Percentiles rank a stretch among this genome's conserved stretches.
Evolutionary conservation across 2,888 invertebrate species (phyloP).

Genomic region (Thumatha senex): DNA sequence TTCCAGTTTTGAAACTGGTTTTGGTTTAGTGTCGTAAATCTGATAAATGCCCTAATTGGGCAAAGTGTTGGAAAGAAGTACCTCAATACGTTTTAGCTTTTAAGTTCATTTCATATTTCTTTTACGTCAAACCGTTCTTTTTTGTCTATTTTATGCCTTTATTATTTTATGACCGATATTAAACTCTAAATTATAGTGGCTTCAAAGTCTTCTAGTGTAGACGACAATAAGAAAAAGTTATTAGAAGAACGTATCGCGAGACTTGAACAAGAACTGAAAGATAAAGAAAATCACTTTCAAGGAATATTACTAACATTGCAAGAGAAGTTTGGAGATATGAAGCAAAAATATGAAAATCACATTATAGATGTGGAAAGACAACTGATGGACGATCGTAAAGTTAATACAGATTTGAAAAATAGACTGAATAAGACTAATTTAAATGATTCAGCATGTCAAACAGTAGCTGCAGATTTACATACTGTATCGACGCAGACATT

Average conservation of each 20-base stretch:
- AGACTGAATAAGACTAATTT: slow-evolving; percentile 71
- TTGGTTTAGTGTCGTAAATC: too few species aligned
- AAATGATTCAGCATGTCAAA: slow-evolving; percentile 74
- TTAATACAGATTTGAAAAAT: slow-evolving; percentile 79
- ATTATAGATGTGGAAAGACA: slow-evolving; percentile 89
- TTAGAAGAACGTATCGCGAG: slow-evolving; percentile 88
- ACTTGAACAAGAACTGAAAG: slow-evolving; percentile 87
- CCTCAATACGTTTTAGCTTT: too few species aligned
- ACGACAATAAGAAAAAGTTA: slow-evolving; percentile 83
- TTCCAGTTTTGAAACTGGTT: too few species aligned
- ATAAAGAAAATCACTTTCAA: slow-evolving; percentile 88
- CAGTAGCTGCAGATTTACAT: slow-evolving; percentile 57
- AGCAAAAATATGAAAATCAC: slow-evolving; percentile 89
- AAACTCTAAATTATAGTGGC: slow-evolving; percentile 71
- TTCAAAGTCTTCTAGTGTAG: slow-evolving; percentile 80
- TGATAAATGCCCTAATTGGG: too few species aligned
- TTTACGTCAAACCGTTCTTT: too few species aligned
- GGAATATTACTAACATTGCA: slow-evolving; percentile 88
- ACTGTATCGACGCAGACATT: slow-evolving; percentile 64
- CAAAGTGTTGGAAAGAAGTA: too few species aligned
- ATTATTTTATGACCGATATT: neutral
- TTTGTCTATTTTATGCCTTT: neutral
- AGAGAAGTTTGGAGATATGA: slow-evolving; percentile 90
- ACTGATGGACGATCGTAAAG: slow-evolving; percentile 74
- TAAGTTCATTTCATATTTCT: too few species aligned